phyloP scores from a whole-genome alignment of 2,113 vertebrate species.

The Opisthocomus hoazin region DNA sequence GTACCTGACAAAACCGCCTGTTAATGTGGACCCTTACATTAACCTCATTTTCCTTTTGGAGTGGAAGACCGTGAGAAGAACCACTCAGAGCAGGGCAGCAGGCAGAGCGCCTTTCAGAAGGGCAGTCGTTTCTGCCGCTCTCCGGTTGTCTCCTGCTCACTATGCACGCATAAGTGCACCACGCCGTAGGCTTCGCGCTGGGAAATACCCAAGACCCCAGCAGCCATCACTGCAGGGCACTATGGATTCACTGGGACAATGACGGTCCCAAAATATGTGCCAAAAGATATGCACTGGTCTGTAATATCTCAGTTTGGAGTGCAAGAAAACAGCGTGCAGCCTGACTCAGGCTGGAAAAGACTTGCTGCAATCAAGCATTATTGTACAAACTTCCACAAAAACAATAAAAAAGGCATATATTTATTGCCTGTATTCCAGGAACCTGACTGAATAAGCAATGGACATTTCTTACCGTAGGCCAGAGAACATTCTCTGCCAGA shows the following conservation, averaged over 20 bases:
- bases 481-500: neutral
- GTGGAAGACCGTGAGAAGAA: neutral
- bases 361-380: neutral
- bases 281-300: neutral
- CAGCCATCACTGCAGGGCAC: neutral
- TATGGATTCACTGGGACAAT: neutral
- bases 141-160: neutral
- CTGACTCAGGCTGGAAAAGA: neutral
- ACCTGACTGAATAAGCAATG: neutral
- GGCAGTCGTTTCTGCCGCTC: neutral
- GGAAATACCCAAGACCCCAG: neutral
- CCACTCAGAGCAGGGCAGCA: neutral
- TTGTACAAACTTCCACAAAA: neutral
- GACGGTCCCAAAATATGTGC: neutral
- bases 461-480: neutral
- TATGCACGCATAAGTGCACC: neutral
- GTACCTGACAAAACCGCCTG: accelerated
- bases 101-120: neutral
- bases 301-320: neutral
- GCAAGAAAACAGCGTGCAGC: neutral
- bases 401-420: neutral
- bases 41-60: neutral
- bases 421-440: constrained; percentile 7
- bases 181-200: accelerated
- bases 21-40: neutral